phyloP scores from a whole-genome alignment of 2,113 vertebrate species.

The Gobio gobio region DNA sequence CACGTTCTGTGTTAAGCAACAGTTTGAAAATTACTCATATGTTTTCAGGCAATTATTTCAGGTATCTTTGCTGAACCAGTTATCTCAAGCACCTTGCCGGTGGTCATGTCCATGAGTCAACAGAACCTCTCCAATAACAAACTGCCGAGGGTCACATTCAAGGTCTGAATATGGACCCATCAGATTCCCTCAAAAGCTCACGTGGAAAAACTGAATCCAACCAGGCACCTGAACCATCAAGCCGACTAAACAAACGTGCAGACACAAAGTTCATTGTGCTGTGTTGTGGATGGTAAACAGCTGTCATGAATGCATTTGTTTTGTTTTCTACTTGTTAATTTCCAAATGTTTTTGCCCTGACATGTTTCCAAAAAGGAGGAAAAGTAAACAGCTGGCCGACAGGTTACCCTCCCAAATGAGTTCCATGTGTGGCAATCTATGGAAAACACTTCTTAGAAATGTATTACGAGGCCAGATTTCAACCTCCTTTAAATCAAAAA shows the following conservation, averaged over 20 bases:
- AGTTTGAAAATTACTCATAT: not conserved
- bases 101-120: not conserved
- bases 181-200: not conserved
- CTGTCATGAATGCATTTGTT: conserved; percentile 43
- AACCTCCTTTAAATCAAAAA: not conserved
- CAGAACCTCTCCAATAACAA: not conserved
- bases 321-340: conserved; percentile 51
- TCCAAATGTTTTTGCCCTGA: conserved; percentile 55
- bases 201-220: not conserved
- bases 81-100: not conserved
- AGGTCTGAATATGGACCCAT: not conserved
- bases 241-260: conserved; percentile 28
- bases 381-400: conserved; percentile 60
- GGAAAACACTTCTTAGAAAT: conserved; percentile 48
- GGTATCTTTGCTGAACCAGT: conserved; percentile 1
- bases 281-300: not conserved
- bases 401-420: conserved; percentile 60
- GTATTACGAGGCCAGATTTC: not conserved
- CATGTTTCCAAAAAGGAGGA: conserved; percentile 56
- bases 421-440: conserved; percentile 63
- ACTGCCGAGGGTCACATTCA: not conserved
- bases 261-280: conserved; percentile 19
- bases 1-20: not conserved
- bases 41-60: conserved; percentile 17
- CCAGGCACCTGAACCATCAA: not conserved